Base-by-base conservation (phyloP, 2,797 vertebrate genomes). In the Sebastes dallii region DNA sequence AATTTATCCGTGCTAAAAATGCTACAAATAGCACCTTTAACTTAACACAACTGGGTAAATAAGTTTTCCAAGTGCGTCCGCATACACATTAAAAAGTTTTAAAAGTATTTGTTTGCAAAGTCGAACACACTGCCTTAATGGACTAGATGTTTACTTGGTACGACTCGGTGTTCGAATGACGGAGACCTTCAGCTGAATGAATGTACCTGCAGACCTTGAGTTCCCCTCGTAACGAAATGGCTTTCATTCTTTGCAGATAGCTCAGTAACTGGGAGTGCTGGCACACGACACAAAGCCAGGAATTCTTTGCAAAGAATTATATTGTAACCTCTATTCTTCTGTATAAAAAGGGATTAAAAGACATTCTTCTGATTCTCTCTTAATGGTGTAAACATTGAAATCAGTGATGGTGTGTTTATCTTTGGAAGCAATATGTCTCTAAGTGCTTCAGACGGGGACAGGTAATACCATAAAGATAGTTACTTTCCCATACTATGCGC, bases 321-420 rank as follows among this genome's bases (percentile, higher is more conserved):
- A 24, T 14, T 34, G 72, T 34, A 69, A 79, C 59, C 58, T 56
- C 50, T n/a, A 59, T 36, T 50, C 22, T 39, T 54, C 27, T 67
- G 82, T 68, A 71, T 59, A 61, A 55, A 62, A 55, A 62, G 8
- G 54, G 22, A 76, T 70, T 13, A 22, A 50, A 76, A 75, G 22
- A 58, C 62, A 59, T 74, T 72, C n/a, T 27, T 52, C n/a, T 29
- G 56, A 64, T 80, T 62, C 72, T 32, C 68, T 65, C 25, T 75
- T 54, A 77, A 83, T 69, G 76, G 66, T 24, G 71, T 46, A 36
- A 81, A 76, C 77, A 76, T n/a, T 74, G 34, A 80, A 76, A 76
- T 65, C 42, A 52, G 25, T 36, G 42, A 22, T 42, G 27, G n/a
- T 34, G 62, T 34, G 62, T 24, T 72, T 81, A 50, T 88, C 70